These are phyloP conservation scores for Meloe dianella DNA, from an alignment of 2,888 invertebrate genomes.

Conservation along the genomic window DNA sequence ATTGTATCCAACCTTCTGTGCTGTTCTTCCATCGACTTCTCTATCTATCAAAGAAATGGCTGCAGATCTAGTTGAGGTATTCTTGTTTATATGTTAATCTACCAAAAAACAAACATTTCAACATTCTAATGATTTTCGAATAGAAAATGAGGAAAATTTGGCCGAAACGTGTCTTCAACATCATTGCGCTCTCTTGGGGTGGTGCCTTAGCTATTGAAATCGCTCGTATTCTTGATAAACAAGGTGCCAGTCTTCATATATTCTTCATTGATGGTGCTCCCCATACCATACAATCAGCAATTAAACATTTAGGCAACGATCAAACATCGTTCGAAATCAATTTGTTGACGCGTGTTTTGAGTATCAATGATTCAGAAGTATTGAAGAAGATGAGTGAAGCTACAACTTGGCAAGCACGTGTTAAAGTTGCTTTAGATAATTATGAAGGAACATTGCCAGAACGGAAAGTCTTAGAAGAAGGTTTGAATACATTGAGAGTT, in stretches of 20 bases:
- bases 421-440: constrained; percentile 44
- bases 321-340: constrained; percentile 60
- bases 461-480: constrained; percentile 39
- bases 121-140: constrained; percentile 20
- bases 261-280: constrained; percentile 86
- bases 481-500: constrained; percentile 46
- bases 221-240: constrained; percentile 72
- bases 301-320: constrained; percentile 59
- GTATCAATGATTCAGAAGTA: constrained; percentile 55
- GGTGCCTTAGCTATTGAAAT: constrained; percentile 81
- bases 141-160: constrained; percentile 69
- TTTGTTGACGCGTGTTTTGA: constrained; percentile 65
- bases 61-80: constrained; percentile 46
- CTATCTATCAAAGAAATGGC: constrained; percentile 49
- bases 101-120: neutral
- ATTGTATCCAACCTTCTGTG: constrained; percentile 56
- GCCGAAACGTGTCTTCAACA: constrained; percentile 70
- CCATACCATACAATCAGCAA: constrained; percentile 67
- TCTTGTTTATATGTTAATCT: neutral
- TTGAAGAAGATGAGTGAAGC: constrained; percentile 44
- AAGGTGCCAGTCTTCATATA: constrained; percentile 68
- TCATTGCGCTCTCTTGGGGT: constrained; percentile 92
- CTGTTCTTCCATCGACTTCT: constrained; percentile 49
- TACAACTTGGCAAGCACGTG: constrained; percentile 45
- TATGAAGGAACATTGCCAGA: constrained; percentile 41